phyloP scores from a whole-genome alignment of 1,140 invertebrate species.

The Sycophaga agraensis region DNA sequence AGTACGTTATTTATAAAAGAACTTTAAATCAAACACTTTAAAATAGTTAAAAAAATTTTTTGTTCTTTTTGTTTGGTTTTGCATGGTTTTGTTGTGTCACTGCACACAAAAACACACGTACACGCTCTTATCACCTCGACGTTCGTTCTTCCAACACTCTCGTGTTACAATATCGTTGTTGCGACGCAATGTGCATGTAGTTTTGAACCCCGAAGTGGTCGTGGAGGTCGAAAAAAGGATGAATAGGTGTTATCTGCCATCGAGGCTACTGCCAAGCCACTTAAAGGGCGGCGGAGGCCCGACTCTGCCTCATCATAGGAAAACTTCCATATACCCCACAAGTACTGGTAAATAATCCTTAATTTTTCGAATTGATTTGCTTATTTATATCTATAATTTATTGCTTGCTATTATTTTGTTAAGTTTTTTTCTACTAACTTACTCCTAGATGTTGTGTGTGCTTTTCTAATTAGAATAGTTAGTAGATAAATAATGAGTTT shows the following conservation, averaged over 20 bases:
- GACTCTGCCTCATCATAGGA: conserved; percentile 51
- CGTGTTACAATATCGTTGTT: conserved; percentile 1
- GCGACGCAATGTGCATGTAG: conserved; percentile 58
- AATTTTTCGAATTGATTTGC: conserved; percentile 25
- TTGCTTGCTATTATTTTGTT: conserved; percentile 17
- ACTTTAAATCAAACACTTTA: too few relatives aligned
- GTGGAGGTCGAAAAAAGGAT: conserved; percentile 86
- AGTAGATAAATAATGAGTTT: too few relatives aligned
- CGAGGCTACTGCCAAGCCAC: conserved; percentile 62
- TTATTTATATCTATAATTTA: conserved; percentile 18
- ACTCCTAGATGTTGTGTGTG: not conserved
- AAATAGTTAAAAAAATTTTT: conserved; percentile 47
- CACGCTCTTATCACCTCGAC: conserved; percentile 32
- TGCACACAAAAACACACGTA: conserved; percentile 41
- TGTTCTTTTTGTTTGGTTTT: conserved; percentile 57
- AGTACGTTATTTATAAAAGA: too few relatives aligned
- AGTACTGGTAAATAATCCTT: conserved; percentile 50
- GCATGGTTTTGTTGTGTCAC: conserved; percentile 60
- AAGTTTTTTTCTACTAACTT: conserved; percentile 19
- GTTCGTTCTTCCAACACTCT: not conserved
- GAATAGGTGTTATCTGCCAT: conserved; percentile 77
- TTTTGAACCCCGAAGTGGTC: conserved; percentile 82
- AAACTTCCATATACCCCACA: conserved; percentile 53
- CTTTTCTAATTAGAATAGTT: not conserved
- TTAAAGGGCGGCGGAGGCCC: conserved; percentile 48